phyloP scores from a whole-genome alignment of 2,888 invertebrate genomes.

The Salticus scenicus region DNA sequence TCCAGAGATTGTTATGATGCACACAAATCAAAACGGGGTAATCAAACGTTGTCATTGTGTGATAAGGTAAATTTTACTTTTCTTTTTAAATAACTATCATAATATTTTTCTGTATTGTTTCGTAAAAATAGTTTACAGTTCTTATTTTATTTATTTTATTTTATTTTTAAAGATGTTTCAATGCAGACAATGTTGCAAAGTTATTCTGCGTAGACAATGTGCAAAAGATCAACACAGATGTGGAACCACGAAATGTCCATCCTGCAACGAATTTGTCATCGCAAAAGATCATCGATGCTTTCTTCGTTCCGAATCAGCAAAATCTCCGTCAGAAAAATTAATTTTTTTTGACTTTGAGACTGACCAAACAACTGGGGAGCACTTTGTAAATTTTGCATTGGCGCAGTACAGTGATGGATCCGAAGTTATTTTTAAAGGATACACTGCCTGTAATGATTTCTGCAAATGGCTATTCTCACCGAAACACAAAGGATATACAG shows the following conservation, averaged over 20 bases:
- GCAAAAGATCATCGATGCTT: neutral
- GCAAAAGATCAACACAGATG: neutral
- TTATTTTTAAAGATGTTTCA: conserved; percentile 15
- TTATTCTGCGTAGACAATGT: neutral
- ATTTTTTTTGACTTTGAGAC: neutral
- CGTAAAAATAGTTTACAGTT: no score
- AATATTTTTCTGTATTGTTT: no score
- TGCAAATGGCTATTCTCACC: conserved; percentile 18
- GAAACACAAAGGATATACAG: conserved; percentile 1
- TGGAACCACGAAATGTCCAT: neutral
- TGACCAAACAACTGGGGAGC: neutral
- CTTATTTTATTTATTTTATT: no score
- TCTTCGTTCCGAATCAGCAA: neutral
- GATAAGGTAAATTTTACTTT: no score
- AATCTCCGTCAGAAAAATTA: neutral
- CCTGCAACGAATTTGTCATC: conserved; percentile 5
- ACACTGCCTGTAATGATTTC: neutral
- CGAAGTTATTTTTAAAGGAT: neutral
- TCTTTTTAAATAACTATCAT: neutral
- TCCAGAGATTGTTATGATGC: neutral
- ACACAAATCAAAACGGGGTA: neutral
- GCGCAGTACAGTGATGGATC: neutral
- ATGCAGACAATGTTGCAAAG: conserved; percentile 11
- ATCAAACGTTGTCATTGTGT: neutral
- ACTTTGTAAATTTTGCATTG: neutral